Base-by-base conservation (phyloP, 2,797 vertebrate species). In the Sibirionetta formosa region DNA sequence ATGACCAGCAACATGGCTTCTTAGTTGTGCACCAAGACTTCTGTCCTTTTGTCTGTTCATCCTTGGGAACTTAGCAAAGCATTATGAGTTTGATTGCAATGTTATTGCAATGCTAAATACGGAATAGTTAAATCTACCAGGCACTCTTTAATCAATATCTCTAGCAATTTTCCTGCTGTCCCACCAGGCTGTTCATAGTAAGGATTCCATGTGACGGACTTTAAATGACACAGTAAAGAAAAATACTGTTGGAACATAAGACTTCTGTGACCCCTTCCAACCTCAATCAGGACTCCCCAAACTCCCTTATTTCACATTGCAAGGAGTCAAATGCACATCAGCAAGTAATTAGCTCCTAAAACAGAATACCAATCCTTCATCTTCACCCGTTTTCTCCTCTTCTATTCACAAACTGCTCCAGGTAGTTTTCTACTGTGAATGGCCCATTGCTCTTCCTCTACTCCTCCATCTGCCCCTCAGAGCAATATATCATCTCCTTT, bases 171-270 rank as follows among this genome's bases (percentile, higher is more conserved):
- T 72, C 53, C 51, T 72, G 48, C 68, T 91, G 51, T 77, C 38
- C 57, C 23, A 68, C 58, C 61, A 80, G 40, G 27, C 23, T 80
- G n/a, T 53, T 86, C 61, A 44, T 42, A 72, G n/a, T 12, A 76
- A 7, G 31, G 48, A 24, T 90, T 90, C 88, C 38, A 68, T 77
- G 44, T 5, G 9, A 63, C 10, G 12, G 77, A 50, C 44, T 93
- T 78, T 83, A 95, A 72, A 46, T 76, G 66, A 81, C 20, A 54
- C 3, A 88, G 69, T 50, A 96, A 88, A 95, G 64, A 80, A 64
- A 91, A 91, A 38, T 36, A 12, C 8, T 76, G 50, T 53, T 72
- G 36, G 61, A 88, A 76, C 35, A 42, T 11, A 71, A 81, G 69
- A 82, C 38, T 82, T 51, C 82, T 31, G 14, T 68, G 77, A 56